Percentiles rank a stretch among this genome's conserved stretches.
Evolutionary conservation across 2,888 invertebrate species (phyloP).

Genomic region (Polydrusus pterygomalis): DNA sequence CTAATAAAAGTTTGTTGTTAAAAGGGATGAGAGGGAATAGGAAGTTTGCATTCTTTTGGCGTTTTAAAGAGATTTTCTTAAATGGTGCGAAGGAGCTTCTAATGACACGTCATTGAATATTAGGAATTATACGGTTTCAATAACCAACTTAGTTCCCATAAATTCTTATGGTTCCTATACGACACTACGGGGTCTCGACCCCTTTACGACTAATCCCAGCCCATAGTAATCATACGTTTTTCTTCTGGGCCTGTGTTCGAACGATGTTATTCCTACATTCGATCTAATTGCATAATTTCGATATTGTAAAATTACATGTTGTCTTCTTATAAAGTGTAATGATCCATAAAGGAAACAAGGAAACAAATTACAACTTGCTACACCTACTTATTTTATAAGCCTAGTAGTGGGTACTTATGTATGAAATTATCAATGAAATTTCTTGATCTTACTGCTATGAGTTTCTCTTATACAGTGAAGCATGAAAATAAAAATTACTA

Average conservation of each 20-base stretch:
- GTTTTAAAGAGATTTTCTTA: no score
- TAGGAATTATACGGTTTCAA: no score
- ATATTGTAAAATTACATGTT: slow-evolving; percentile 24
- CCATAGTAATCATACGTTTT: no score
- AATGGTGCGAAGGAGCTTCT: no score
- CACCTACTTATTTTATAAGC: slow-evolving; percentile 28
- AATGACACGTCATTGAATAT: no score
- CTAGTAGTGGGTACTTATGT: slow-evolving; percentile 31
- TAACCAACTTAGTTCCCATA: no score
- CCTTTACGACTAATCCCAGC: no score
- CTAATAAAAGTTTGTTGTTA: no score
- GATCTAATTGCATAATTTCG: slow-evolving; percentile 4
- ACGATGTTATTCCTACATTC: neutral
- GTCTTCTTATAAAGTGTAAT: slow-evolving; percentile 31
- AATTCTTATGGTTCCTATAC: no score
- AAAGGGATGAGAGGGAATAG: no score
- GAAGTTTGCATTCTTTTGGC: no score
- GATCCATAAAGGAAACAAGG: slow-evolving; percentile 34
- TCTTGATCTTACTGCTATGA: slow-evolving; percentile 11
- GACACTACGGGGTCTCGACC: no score
- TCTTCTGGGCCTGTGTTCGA: neutral
- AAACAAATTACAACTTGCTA: slow-evolving; percentile 32
- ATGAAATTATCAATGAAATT: slow-evolving; percentile 39
- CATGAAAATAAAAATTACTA: neutral
- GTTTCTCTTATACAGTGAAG: slow-evolving; percentile 10